Conservation (phyloP, 2,797 vertebrate species). For the Amniataba percoides region DNA sequence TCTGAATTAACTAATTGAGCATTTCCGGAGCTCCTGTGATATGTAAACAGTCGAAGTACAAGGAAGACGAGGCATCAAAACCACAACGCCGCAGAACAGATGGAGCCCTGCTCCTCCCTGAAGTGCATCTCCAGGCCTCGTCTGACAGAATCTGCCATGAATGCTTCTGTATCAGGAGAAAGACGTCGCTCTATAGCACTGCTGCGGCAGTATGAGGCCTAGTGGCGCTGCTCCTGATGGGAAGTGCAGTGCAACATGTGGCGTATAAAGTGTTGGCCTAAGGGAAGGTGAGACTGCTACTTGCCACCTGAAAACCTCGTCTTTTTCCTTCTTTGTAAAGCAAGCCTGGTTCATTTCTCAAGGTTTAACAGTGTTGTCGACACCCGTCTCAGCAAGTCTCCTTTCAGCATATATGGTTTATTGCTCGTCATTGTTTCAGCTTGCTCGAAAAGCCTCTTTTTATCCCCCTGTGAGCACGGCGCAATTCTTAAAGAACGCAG, state of each 20-base stretch:
- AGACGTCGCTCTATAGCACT: slow-evolving; percentile 47
- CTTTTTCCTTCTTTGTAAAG: slow-evolving; percentile 51
- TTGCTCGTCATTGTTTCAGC: slow-evolving; percentile 74
- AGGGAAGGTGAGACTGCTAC: slow-evolving; percentile 62
- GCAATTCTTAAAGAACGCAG: slow-evolving; percentile 72
- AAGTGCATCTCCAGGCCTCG: slow-evolving; percentile 68
- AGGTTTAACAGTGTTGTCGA: slow-evolving; percentile 75
- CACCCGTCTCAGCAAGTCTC: slow-evolving; percentile 65
- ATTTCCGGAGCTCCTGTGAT: slow-evolving; percentile 71
- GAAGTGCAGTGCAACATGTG: slow-evolving; percentile 73
- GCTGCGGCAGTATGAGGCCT: slow-evolving; percentile 44
- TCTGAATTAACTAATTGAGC: slow-evolving; percentile 76
- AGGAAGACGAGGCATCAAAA: slow-evolving; percentile 63
- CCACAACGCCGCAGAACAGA: slow-evolving; percentile 63
- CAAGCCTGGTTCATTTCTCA: slow-evolving; percentile 59
- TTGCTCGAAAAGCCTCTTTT: slow-evolving; percentile 74
- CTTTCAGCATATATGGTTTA: slow-evolving; percentile 76
- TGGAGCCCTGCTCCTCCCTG: slow-evolving; percentile 66
- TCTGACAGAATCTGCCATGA: slow-evolving; percentile 62
- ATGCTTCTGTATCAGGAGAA: slow-evolving; percentile 64
- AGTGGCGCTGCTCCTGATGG: slow-evolving; percentile 52
- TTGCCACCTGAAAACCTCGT: slow-evolving; percentile 71
- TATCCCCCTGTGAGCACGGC: slow-evolving; percentile 65
- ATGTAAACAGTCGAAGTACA: slow-evolving; percentile 61
- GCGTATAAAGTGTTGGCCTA: slow-evolving; percentile 63